Percentiles rank a stretch among this genome's conserved stretches.
Evolutionary conservation across 2,113 vertebrate species (phyloP).

Genomic region (Thamnophis sirtalis): DNA sequence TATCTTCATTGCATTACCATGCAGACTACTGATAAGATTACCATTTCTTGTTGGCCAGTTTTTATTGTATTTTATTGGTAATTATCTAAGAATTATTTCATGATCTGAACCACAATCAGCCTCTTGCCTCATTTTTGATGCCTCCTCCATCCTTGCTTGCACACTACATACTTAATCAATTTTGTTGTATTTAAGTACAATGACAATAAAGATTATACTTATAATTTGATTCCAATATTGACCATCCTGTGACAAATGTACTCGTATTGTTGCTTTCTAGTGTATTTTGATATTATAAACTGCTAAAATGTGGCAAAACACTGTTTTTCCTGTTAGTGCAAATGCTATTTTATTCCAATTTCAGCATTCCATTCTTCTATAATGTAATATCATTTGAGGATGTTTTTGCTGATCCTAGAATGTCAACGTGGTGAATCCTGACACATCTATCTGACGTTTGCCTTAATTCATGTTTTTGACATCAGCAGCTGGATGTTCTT

Average conservation of each 20-base stretch:
- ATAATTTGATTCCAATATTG: background rate
- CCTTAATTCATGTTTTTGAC: background rate
- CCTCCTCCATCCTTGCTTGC: background rate
- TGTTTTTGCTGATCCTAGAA: background rate
- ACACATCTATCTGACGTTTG: background rate
- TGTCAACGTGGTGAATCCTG: background rate
- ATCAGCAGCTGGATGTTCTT: background rate
- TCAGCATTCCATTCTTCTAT: background rate
- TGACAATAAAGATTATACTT: no score
- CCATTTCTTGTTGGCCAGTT: background rate
- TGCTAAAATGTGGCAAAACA: background rate
- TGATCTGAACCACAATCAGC: background rate
- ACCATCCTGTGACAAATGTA: background rate
- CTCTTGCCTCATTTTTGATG: background rate
- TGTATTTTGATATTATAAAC: background rate
- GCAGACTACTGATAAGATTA: background rate
- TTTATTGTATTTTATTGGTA: background rate
- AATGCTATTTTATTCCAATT: background rate
- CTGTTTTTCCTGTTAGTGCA: background rate
- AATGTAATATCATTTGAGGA: background rate
- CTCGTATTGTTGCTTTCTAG: background rate
- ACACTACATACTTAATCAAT: background rate
- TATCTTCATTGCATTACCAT: background rate
- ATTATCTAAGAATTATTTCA: background rate
- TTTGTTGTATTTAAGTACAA: no score